A percentile compares a stretch with the other conserved stretches of the same genome.
Conservation (phyloP, 2,888 invertebrate species). For the Lydus trimaculatus region DNA sequence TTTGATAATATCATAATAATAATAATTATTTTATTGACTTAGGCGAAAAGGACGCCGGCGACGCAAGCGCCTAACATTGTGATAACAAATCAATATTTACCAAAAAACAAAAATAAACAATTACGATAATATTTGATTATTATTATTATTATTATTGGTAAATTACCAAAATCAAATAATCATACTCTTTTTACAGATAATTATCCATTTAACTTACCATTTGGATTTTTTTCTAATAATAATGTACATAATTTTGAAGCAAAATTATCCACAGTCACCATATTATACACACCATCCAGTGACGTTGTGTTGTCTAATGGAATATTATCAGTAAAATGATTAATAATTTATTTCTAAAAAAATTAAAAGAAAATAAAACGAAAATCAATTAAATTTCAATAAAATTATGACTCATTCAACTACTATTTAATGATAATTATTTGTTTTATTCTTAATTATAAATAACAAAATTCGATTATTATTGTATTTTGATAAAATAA, state of each 20-base stretch:
- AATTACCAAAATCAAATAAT: neutral
- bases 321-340: conserved; percentile 12
- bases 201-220: conserved; percentile 57
- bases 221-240: conserved; percentile 62
- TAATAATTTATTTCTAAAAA: neutral
- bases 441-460: neutral
- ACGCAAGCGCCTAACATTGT: conserved; percentile 8
- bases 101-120: conserved; percentile 1
- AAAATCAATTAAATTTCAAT: neutral
- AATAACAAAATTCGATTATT: neutral
- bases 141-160: neutral
- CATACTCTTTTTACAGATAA: neutral
- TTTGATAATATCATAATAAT: too few species aligned
- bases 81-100: conserved; percentile 19
- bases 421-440: neutral
- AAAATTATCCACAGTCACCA: conserved; percentile 63
- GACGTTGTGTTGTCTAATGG: conserved; percentile 8
- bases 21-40: neutral
- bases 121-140: neutral
- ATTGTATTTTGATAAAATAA: neutral
- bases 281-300: conserved; percentile 29
- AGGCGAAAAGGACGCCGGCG: neutral
- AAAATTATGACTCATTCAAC: neutral
- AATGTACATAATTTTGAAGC: conserved; percentile 68
- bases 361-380: neutral